Base-by-base conservation (phyloP, 2,888 invertebrate genomes). In the Taphrorychus bicolor region DNA sequence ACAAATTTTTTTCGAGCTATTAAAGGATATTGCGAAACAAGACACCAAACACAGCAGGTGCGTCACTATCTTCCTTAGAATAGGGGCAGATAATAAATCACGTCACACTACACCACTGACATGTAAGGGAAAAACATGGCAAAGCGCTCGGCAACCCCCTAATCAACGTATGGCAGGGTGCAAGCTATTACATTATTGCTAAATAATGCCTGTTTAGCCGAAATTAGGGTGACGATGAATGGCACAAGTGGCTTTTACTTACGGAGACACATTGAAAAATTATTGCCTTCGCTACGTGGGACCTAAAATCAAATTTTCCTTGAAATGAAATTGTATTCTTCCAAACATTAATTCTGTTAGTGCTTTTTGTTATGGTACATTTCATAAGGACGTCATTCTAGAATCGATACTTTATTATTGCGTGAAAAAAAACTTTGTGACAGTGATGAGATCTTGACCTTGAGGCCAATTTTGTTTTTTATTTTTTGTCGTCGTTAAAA, bases 121-220 rank as follows among this genome's bases (percentile, higher is more conserved):
- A 66, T 59, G 60, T 58, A 64, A 60, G 24, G 53, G 45, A 58
- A 69, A 69, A 69, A 65, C 61, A 65, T 58, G 65, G 65, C 65
- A 65, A 69, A 69, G 60, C 65, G 65, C 65, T 69, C 64, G 57
- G 48, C 61, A 61, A 54, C 65, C 70, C 73, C 71, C 70, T 73
- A 71, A 73, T 74, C 71, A 70, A 63, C 62, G 70, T 69, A 69
- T 68, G 72, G 69, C 59, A 66, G 71, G 71, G 72, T 69, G 70
- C 64, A 66, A 72, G 73, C 72, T 52, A 73, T 73, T 71, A 73
- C 71, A 71, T 70, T 71, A 74, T 72, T 66, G 71, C 67, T 72
- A 73, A 73, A 73, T 73, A 73, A 73, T 71, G 71, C 70, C 58
- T 66, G 68, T 70, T 70, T 70, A 67, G 65, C 63, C 51, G 53